Percentiles rank a stretch among this genome's conserved stretches.
Conservation (phyloP, 2,113 vertebrate species). For the Onychostoma macrolepis region DNA sequence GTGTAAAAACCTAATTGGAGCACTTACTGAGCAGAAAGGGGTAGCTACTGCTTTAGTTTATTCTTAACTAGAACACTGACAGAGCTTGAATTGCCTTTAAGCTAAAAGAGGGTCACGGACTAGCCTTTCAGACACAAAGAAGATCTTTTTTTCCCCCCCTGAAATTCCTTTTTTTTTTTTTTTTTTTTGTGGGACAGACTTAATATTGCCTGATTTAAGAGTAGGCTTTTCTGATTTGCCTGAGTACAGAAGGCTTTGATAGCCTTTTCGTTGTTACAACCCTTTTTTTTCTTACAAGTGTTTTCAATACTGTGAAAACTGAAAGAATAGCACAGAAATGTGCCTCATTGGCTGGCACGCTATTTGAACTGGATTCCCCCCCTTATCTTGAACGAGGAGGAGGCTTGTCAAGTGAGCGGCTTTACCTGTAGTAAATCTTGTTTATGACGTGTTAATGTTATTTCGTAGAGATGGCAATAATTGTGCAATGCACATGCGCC, state of each 20-base stretch:
- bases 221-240: background rate
- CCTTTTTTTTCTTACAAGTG: background rate
- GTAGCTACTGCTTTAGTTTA: constrained; percentile 32
- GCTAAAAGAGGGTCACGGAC: background rate
- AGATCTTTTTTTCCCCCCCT: background rate
- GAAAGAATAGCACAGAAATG: background rate
- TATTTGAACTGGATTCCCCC: constrained; percentile 21
- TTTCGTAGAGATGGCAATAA: constrained; percentile 47
- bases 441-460: constrained; percentile 53
- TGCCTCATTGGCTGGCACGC: constrained; percentile 29
- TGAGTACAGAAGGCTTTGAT: background rate
- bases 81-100: constrained; percentile 26
- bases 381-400: constrained; percentile 31
- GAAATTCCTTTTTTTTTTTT: background rate
- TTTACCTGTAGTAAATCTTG: constrained; percentile 47
- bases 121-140: background rate
- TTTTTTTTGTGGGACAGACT: background rate
- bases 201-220: background rate
- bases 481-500: constrained; percentile 38
- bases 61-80: constrained; percentile 35
- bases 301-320: background rate
- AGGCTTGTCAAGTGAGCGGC: constrained; percentile 37
- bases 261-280: background rate
- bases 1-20: constrained; percentile 57
- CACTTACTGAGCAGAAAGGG: constrained; percentile 53